Base-by-base conservation (phyloP, 2,113 vertebrate genomes). In the Platycercus adscitus region DNA sequence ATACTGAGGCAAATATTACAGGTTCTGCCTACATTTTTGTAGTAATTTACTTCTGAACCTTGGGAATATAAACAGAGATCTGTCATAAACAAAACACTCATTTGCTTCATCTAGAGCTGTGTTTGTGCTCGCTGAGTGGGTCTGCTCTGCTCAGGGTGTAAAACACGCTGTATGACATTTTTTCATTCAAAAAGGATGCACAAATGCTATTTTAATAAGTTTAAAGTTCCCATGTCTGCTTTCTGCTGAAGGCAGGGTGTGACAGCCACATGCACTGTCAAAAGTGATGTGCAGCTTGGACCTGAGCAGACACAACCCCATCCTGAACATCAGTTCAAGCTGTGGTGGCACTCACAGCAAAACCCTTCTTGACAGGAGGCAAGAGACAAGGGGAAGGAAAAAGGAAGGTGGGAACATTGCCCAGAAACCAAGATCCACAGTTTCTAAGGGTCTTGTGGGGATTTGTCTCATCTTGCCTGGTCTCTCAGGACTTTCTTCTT, bases 1-100 rank as follows among this genome's bases (percentile, higher is more conserved):
- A 96, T 49, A 80, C 49, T 9, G 49, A 93, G 69, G 69, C 70
- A 80, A 93, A 95, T 79, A 35, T 68, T 37, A 43, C 61, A 25
- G 58, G 72, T 92, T 93, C 93, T 76, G 81, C 26, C 72, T 95
- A 89, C 60, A 2, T 88, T 97, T 96, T 91, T 60, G 82, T 65
- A 39, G 86, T 88, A 91, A 96, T 94, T 96, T 96, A 90, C 92
- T 96, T 31, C 88, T 56, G 93, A 96, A 94, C 90, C 93, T 96
- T 78, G 95, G 91, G 95, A 96, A 86, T 96, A 88, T 92, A 91
- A 75, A 3, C 69, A 91, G 88, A 81, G 68, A 93, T 91, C 88
- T 90, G 93, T 88, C 95, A 91, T 78, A 96, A 95, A 88, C 88
- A 95, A 96, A 68, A 65, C 76, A 12, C 80, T 96, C 76, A 14